phyloP scores from a whole-genome alignment of 2,113 vertebrate species.

The Scolopax mira region DNA sequence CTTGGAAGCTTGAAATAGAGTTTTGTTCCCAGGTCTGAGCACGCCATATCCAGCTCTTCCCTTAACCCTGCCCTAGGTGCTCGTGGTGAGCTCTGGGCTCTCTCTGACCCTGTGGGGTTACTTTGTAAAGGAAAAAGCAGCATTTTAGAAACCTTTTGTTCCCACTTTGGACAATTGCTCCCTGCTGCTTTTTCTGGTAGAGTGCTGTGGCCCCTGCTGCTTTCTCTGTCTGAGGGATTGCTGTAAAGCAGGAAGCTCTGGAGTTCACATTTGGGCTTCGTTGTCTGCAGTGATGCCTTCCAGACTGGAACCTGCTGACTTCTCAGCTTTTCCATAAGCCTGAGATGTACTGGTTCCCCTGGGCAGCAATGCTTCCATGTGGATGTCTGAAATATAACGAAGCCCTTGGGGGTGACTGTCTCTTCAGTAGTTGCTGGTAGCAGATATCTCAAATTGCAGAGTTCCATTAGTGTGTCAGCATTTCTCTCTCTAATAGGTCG shows the following conservation, averaged over 20 bases:
- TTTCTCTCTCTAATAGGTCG: not conserved
- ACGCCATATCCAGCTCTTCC: not conserved
- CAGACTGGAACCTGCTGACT: not conserved
- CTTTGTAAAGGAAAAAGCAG: not conserved
- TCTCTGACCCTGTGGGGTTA: not conserved
- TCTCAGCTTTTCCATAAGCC: not conserved
- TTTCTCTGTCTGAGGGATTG: fast-evolving
- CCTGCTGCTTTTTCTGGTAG: not conserved
- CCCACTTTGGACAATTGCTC: not conserved
- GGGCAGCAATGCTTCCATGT: not conserved
- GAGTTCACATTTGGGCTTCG: not conserved
- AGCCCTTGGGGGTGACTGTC: not conserved
- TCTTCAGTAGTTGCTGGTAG: not conserved
- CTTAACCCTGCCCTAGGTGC: not conserved
- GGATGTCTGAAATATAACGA: not conserved
- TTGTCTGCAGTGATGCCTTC: not conserved
- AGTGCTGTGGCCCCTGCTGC: not conserved
- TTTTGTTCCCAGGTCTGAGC: not conserved
- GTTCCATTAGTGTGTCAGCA: not conserved
- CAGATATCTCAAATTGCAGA: not conserved
- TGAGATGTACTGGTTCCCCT: not conserved
- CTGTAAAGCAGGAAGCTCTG: not conserved
- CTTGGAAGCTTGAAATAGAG: not conserved
- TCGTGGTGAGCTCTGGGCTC: not conserved
- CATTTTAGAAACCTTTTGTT: not conserved